Evolutionary conservation across 2,113 vertebrate genomes (phyloP), one percentile per base, ranked within the genome.

Genomic region (Podiceps cristatus): DNA sequence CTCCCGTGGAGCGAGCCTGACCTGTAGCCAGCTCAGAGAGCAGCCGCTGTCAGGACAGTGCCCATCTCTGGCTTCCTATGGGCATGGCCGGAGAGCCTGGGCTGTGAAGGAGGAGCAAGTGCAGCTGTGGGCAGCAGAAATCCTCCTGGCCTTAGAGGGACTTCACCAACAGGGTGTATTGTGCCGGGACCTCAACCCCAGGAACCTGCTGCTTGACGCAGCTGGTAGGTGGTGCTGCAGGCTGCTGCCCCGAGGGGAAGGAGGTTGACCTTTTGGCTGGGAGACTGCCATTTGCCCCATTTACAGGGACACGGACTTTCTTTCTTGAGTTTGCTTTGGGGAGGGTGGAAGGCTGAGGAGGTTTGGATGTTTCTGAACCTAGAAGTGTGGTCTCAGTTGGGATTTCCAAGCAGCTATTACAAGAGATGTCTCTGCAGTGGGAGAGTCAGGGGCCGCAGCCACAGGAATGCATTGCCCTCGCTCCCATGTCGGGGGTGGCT

Each of bases 171-270:
- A 99, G 95, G 99, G 99, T 37, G 97, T 99, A n/a, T 76, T 99
- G 84, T 99, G 99, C 97, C 98, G 98, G 58, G 99, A 99, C 88
- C 99, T 99, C 91, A 99, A 99, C 92, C 99, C 99, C n/a, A 98
- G 98, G 95, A 99, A 99, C 83, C 94, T 99, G 91, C 98, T 99
- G n/a, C 98, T 99, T 64, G 99, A 99, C 79, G 97, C 97, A 92
- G 98, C 98, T 1, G 99, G 99, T 99, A 97, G 74, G 98, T 90
- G 42, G 45, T 44, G 45, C 33, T 67, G 11, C 13, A 31, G 35
- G 53, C 44, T 19, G 35, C 50, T 45, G 40, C 15, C 13, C 22
- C 0, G 1, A 40, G 33, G 74, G 42, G 52, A 1, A 67, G 22
- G 9, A 66, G 82, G 53, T 15, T 40, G 58, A 35, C 27, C 29